Conservation (phyloP, 2,797 vertebrate genomes). For the Anomalospiza imberbis region DNA sequence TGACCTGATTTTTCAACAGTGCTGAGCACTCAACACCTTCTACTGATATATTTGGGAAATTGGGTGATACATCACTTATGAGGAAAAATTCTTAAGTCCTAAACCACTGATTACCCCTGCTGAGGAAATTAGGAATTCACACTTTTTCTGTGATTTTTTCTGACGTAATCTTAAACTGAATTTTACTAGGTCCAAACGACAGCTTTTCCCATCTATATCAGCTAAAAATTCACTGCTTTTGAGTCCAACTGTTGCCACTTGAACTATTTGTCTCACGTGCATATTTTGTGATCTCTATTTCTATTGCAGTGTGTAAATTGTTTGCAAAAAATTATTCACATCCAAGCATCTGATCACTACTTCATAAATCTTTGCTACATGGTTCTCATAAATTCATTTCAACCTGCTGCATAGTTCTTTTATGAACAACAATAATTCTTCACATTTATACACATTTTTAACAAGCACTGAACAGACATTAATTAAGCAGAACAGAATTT, state of each 20-base stretch:
- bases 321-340: background rate
- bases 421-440: background rate
- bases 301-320: background rate
- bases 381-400: background rate
- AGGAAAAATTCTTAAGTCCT: background rate
- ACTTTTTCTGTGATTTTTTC: background rate
- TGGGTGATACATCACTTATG: accelerated
- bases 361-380: background rate
- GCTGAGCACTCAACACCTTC: background rate
- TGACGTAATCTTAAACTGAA: background rate
- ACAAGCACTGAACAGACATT: background rate
- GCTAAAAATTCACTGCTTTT: background rate
- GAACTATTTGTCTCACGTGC: background rate
- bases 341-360: background rate
- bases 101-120: accelerated
- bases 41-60: background rate
- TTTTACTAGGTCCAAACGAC: background rate
- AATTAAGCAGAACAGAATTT: background rate
- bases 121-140: background rate
- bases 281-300: background rate
- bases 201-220: background rate
- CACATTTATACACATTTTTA: background rate
- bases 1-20: background rate
- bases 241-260: background rate
- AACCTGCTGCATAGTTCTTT: background rate